Base-by-base conservation (phyloP, 2,888 invertebrate genomes). In the Lagria hirta region DNA sequence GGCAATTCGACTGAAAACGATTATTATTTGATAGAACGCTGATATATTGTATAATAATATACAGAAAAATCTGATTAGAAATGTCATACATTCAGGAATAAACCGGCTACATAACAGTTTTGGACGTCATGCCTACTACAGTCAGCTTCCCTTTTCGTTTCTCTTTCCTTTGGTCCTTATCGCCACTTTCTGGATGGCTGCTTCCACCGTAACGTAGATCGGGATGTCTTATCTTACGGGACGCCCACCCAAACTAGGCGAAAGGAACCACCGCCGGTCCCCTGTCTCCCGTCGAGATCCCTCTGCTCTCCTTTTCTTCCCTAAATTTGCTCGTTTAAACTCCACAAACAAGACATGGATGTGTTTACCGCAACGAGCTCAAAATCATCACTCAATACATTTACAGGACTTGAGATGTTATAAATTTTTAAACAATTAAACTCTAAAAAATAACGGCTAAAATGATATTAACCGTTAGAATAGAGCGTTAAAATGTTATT, bases 171-270 rank as follows among this genome's bases (percentile, higher is more conserved):
- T 61, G 59, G 65, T 66, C 71, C 71, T 72, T 72, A 72, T 72
- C 72, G 70, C 64, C 64, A 66, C 68, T 72, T 72, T 72, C 72
- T 70, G 69, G 70, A 66, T 71, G 70, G 71, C 62, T 71, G 71
- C 62, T 60, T 66, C 59, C 63, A 58, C 64, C 68, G 68, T 64
- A 62, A 63, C 62, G 65, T 59, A 68, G 68, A 70, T 69, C 70
- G 68, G 65, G 64, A 65, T 65, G 70, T 68, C 70, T 69, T 70
- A 69, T 69, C 70, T 70, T 61, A 49, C 44, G 48, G 55, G 54
- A 46, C 44, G 46, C 51, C 55, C 53, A 47, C 51, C 52, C 51
- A 29, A 35, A 45, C 40, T 33, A 38, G 40, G 45, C 48, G 48
- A 46, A 34, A 33, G 33, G 47, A 33, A 33, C 32, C 42, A 26